A percentile compares a stretch with the other conserved stretches of the same genome.
These are phyloP conservation scores for Illadopsis cleaveri DNA, from an alignment of 2,113 vertebrate species.

Conservation along the genomic window DNA sequence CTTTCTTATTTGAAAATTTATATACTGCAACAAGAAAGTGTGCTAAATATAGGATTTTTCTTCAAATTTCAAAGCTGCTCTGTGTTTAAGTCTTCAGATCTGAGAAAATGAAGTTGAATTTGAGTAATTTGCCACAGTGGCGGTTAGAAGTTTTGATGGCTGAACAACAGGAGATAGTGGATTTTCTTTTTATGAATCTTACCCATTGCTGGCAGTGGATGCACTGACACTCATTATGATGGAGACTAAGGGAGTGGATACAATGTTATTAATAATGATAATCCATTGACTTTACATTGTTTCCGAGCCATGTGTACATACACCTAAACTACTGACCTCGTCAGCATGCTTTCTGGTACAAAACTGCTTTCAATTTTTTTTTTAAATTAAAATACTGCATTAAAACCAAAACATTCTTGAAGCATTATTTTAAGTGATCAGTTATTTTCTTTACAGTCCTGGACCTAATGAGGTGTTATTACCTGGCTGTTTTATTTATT, in stretches of 20 bases:
- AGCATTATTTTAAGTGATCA: background rate
- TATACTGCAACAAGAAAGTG: background rate
- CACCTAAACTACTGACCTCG: background rate
- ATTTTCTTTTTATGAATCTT: background rate
- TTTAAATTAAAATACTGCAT: background rate
- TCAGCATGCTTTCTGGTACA: background rate
- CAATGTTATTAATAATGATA: background rate
- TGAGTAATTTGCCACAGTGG: background rate
- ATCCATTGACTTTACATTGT: background rate
- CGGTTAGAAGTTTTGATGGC: background rate
- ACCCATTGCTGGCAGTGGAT: conserved; percentile 2
- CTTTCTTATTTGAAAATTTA: background rate
- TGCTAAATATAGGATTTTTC: background rate
- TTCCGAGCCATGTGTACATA: conserved; percentile 17
- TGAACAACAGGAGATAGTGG: background rate
- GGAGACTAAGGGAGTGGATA: background rate
- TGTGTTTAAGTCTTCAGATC: background rate
- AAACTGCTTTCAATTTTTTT: background rate
- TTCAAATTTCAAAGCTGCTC: background rate
- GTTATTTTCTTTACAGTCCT: background rate
- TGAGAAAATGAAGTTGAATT: background rate
- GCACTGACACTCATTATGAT: background rate
- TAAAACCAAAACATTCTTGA: background rate
- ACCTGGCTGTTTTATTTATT: conserved; percentile 24
- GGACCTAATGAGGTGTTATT: background rate